Conservation (phyloP, 2,113 vertebrate genomes). For the Prunella fulvescens region DNA sequence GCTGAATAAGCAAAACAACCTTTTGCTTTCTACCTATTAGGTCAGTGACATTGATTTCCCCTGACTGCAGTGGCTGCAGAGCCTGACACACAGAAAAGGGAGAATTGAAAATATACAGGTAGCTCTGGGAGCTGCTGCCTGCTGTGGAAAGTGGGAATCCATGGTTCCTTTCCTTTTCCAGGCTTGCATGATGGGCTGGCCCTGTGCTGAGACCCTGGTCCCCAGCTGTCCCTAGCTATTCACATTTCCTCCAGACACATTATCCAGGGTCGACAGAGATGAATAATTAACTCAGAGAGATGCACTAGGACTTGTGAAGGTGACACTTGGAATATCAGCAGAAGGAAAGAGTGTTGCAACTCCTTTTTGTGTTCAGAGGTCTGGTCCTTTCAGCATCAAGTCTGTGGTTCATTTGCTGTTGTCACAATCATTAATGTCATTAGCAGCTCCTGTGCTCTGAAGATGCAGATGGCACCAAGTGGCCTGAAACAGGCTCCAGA, state of each 20-base stretch:
- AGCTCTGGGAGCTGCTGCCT: background rate
- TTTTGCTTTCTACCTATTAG: constrained; percentile 54
- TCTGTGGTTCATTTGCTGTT: background rate
- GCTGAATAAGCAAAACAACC: constrained; percentile 62
- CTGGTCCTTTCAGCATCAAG: constrained; percentile 14
- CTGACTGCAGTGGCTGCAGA: constrained; percentile 5
- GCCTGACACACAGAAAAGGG: background rate
- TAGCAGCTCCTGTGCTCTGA: background rate
- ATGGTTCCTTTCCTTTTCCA: background rate
- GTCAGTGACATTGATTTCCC: constrained; percentile 52
- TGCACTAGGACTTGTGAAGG: background rate
- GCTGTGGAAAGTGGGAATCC: background rate
- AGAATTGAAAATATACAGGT: background rate
- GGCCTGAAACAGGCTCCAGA: background rate
- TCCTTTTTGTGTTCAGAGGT: background rate
- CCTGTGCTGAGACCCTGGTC: background rate
- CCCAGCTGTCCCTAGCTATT: background rate
- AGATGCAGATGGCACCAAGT: background rate
- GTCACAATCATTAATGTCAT: constrained; percentile 12
- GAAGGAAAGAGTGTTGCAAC: background rate
- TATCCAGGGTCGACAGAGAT: background rate
- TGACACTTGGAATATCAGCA: background rate
- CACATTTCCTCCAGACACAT: constrained; percentile 2
- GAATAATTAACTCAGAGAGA: constrained; percentile 7
- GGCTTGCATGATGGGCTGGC: background rate